Base-by-base conservation (phyloP, 1,140 invertebrate species). In the Micrasema minimum region DNA sequence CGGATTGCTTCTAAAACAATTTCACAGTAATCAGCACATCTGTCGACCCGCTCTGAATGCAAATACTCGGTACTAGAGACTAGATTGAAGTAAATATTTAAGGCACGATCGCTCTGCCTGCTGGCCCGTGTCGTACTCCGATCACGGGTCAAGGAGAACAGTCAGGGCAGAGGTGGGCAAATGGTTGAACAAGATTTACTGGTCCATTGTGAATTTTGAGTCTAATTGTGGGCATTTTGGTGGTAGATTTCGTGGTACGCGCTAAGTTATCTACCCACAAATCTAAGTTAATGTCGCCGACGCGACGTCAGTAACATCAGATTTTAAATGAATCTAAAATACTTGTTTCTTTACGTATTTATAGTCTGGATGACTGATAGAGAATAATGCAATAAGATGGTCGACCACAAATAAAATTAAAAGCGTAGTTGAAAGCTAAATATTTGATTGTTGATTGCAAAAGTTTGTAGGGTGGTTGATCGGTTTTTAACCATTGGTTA, bases 1-100 rank as follows among this genome's bases (percentile, higher is more conserved):
- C 55, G 18, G 16, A 59, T 38, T 14, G 11, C 14, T 26, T 55
- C 51, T 55, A 31, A 23, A 26, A 11, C 51, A 12, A 59, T 41
- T 59, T 59, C 37, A 20, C 55, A 38, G 22, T 41, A 41, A 41
- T 59, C 55, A 41, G 55, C 55, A 22, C 55, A 37, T 59, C 55
- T 41, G 31, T n/a, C 26, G 10, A 20, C 14, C 23, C 26, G 31
- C 35, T 38, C 55, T 59, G 55, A 59, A 59, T 59, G 55, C 35
- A 38, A 59, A 59, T 59, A 16, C 48, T 22, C 48, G 10, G 37
- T 10, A 12, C 6, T 10, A 0, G 16, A n/a, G 16, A 41, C 6
- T 22, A 11, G 18, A 22, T 38, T 10, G 55, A 41, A 31, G 20
- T 59, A 35, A 43, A 59, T 59, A 59, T 59, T 59, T 38, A 59